phyloP scores from a whole-genome alignment of 2,888 invertebrate species.

The Xylophagus ater region DNA sequence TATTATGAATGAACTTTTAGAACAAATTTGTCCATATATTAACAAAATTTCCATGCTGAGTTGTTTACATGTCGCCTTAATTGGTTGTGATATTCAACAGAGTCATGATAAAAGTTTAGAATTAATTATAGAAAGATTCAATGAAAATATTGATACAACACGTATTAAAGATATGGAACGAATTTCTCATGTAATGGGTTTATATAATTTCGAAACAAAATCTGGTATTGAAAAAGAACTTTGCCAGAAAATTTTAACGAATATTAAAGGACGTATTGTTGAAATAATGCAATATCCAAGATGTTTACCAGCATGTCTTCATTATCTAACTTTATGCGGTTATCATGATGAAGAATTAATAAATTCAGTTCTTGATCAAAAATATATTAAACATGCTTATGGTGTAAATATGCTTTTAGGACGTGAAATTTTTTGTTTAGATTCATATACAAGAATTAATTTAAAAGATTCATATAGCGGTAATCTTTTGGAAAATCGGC shows the following conservation, averaged over 20 bases:
- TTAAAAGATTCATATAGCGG: constrained; percentile 40
- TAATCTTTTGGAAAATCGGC: constrained; percentile 41
- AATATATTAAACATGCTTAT: constrained; percentile 47
- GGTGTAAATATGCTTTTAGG: constrained; percentile 41
- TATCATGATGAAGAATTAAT: constrained; percentile 51
- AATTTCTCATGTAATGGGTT: constrained; percentile 48
- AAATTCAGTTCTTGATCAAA: constrained; percentile 43
- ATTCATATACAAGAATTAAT: constrained; percentile 42
- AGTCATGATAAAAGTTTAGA: constrained; percentile 41
- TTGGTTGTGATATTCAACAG: constrained; percentile 45
- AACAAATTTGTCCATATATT: constrained; percentile 44
- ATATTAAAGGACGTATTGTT: constrained; percentile 43
- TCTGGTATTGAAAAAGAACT: constrained; percentile 41
- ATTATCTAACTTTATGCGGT: constrained; percentile 47
- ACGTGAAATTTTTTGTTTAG: constrained; percentile 51
- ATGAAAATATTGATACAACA: constrained; percentile 38
- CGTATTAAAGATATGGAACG: constrained; percentile 69
- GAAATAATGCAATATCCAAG: constrained; percentile 50
- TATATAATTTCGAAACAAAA: constrained; percentile 48
- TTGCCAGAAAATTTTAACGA: constrained; percentile 36
- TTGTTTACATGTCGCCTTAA: constrained; percentile 54
- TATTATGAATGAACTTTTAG: constrained; percentile 43
- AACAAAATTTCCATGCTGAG: constrained; percentile 48
- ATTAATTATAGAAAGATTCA: constrained; percentile 44
- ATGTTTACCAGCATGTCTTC: constrained; percentile 48